A percentile compares a stretch with the other conserved stretches of the same genome.
phyloP scores from a whole-genome alignment of 1,140 invertebrate genomes.

The Neodiprion virginianus region DNA sequence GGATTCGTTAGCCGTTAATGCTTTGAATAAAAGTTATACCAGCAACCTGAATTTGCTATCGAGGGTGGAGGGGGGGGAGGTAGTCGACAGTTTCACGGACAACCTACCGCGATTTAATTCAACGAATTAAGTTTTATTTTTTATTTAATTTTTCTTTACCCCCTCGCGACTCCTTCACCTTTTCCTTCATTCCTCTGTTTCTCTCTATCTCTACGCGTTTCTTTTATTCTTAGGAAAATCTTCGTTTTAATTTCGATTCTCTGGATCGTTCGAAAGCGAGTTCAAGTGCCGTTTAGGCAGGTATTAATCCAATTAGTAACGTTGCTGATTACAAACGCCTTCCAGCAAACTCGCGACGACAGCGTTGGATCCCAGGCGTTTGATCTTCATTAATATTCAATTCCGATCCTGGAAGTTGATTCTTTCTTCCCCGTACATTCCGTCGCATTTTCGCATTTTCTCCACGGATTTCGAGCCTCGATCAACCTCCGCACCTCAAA shows the following conservation, averaged over 20 bases:
- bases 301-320: neutral
- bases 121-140: neutral
- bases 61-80: too few species aligned
- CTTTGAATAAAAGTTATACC: neutral
- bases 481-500: too few species aligned
- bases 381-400: neutral
- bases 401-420: neutral
- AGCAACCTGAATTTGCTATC: neutral
- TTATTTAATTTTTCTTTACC: neutral
- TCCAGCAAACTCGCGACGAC: too few species aligned
- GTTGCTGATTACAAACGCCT: neutral
- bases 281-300: constrained; percentile 2
- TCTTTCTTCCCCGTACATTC: too few species aligned
- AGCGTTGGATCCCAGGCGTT: too few species aligned
- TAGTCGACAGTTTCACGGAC: neutral
- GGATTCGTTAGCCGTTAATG: constrained; percentile 4
- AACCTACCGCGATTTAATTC: neutral
- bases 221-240: neutral
- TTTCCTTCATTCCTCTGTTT: too few species aligned
- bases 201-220: too few species aligned
- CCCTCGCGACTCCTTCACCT: too few species aligned
- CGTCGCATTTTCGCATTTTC: too few species aligned
- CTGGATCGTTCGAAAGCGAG: neutral
- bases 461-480: too few species aligned
- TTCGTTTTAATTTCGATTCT: constrained; percentile 1